These are phyloP conservation scores for Clinocottus analis DNA, from an alignment of 2,113 vertebrate species.

Conservation along the genomic window DNA sequence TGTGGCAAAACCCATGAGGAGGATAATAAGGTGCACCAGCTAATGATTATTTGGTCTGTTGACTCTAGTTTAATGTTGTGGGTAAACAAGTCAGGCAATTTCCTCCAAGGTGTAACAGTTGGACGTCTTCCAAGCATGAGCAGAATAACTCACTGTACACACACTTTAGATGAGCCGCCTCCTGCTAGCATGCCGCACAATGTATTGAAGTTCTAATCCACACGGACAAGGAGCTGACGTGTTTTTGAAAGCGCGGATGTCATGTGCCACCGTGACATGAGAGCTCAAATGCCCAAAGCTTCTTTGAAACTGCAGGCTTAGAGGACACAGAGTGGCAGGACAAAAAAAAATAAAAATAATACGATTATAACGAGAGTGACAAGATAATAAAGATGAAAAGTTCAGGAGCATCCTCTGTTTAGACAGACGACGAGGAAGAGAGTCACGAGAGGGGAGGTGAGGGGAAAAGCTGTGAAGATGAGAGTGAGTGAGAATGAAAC, in stretches of 20 bases:
- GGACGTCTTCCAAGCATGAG: constrained; percentile 35
- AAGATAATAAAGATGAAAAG: constrained; percentile 31
- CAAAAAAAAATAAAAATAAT: constrained; percentile 5
- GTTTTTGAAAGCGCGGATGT: constrained; percentile 21
- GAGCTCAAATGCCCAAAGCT: constrained; percentile 14
- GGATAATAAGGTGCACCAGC: neutral
- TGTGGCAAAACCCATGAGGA: neutral
- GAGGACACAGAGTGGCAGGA: constrained; percentile 28
- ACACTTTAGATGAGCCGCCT: constrained; percentile 36
- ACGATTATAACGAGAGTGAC: constrained; percentile 20
- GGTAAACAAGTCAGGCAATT: constrained; percentile 33
- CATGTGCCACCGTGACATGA: constrained; percentile 19
- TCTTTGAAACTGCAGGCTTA: neutral
- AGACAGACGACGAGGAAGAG: neutral
- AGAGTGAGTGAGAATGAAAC: constrained; percentile 1
- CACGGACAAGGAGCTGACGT: constrained; percentile 29
- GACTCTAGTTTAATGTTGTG: constrained; percentile 39
- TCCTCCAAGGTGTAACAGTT: constrained; percentile 39
- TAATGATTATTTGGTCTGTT: constrained; percentile 39
- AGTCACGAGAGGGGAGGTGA: neutral
- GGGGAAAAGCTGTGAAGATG: neutral
- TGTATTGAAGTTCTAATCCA: constrained; percentile 15
- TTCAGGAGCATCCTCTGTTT: constrained; percentile 17
- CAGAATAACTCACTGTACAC: constrained; percentile 29
- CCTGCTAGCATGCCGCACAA: constrained; percentile 2